A percentile compares a stretch with the other conserved stretches of the same genome.
Conservation (phyloP, 2,113 vertebrate species). For the Hemiprocne comata region DNA sequence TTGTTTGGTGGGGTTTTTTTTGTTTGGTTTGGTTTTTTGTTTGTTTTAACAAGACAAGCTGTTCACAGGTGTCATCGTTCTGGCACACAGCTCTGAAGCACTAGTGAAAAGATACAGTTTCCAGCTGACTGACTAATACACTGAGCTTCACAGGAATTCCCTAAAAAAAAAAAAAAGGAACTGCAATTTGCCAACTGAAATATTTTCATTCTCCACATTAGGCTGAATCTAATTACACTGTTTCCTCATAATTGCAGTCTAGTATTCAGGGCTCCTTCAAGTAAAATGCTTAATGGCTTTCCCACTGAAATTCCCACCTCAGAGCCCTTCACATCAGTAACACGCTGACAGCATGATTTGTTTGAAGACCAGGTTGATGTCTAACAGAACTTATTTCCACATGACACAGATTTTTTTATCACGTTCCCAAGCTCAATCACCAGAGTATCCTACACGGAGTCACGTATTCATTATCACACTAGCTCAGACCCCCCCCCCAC, state of each 20-base stretch:
- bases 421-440: neutral
- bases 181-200: slow-evolving; percentile 33
- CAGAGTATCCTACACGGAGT: neutral
- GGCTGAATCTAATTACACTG: slow-evolving; percentile 33
- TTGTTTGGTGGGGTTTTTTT: too few relatives aligned
- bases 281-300: neutral
- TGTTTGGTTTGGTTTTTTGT: neutral
- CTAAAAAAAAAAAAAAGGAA: neutral
- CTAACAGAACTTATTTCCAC: neutral
- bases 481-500: neutral
- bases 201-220: slow-evolving; percentile 49
- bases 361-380: neutral
- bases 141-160: slow-evolving; percentile 30
- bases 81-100: neutral
- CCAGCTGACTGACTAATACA: neutral
- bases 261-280: neutral
- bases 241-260: slow-evolving; percentile 10
- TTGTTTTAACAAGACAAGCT: neutral
- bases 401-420: neutral
- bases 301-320: neutral
- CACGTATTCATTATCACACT: neutral
- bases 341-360: neutral
- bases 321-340: neutral
- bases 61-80: neutral
- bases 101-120: neutral